Base-by-base conservation (phyloP, 2,888 invertebrate genomes). In the Lomographa bimaculata region DNA sequence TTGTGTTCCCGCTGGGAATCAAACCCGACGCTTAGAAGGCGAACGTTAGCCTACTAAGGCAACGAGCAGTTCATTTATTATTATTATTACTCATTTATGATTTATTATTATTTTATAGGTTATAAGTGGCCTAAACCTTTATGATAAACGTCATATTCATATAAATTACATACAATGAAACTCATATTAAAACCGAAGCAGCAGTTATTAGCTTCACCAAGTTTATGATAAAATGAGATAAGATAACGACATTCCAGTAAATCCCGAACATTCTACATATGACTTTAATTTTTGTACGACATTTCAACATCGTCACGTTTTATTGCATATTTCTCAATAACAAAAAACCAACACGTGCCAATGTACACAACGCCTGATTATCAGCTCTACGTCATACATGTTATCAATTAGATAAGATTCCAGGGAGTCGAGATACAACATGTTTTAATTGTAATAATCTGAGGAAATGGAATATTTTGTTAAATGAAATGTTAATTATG, bases 391-490 rank as follows among this genome's bases (percentile, higher is more conserved):
- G 82, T 81, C 78, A 80, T 56, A 53, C 49, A 53, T 46, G 57
- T 69, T 79, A 79, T 82, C 78, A 75, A 48, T 58, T 30, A 64
- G 84, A 84, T 84, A 82, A 82, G 68, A 67, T 71, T 80, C 71
- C 65, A 58, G 57, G 61, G 64, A 66, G 68, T 54, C 49, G 59
- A 62, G 57, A 64, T 69, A 64, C 54, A 68, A 75, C 78, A 75
- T 74, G 76, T 76, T 63, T 67, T 71, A 66, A 74, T 47, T 35
- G 25, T 25, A 17, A 5, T 17, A 11, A 25, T 18, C 14, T 28
- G 26, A 26, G 10, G 2, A 26, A 36, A 36, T 16, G 36, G 36
- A 42, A 42, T 36, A 36, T 42, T 32, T 42, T 21, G 12, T 35
- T 14, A 25, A 29, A 30, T 25, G 29, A 29, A 30, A 41, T 19